A percentile compares a stretch with the other conserved stretches of the same genome.
phyloP scores from a whole-genome alignment of 2,888 invertebrate genomes.

The Neocrepidodera transversa region DNA sequence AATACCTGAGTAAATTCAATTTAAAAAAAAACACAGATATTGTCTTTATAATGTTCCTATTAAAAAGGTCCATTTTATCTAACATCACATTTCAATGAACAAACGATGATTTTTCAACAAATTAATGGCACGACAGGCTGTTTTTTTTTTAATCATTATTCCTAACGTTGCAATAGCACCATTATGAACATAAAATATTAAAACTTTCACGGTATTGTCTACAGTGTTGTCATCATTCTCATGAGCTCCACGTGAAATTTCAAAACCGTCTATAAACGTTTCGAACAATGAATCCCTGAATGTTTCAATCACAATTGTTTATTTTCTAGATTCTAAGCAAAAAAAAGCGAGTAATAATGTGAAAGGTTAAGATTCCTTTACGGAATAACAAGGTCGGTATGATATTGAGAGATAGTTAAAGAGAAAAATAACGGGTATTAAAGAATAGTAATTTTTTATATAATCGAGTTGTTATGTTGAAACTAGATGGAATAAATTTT shows the following conservation, averaged over 20 bases:
- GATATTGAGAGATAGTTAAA: too few relatives aligned
- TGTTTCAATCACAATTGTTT: slow-evolving; percentile 5
- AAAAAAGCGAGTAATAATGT: slow-evolving; percentile 6
- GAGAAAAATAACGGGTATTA: too few relatives aligned
- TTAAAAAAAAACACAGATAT: too few relatives aligned
- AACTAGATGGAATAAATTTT: too few relatives aligned
- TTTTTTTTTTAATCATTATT: slow-evolving; percentile 3
- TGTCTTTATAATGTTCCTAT: too few relatives aligned
- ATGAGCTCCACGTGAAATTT: slow-evolving; percentile 8
- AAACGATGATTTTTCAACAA: background rate
- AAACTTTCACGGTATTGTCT: slow-evolving; percentile 12
- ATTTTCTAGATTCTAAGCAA: background rate
- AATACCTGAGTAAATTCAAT: too few relatives aligned
- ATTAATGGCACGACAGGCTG: background rate
- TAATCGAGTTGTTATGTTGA: too few relatives aligned
- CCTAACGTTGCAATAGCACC: background rate
- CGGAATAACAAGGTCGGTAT: background rate
- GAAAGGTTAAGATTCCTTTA: slow-evolving; percentile 1
- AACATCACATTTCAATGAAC: background rate
- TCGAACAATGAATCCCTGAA: slow-evolving; percentile 6
- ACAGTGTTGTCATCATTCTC: slow-evolving; percentile 7
- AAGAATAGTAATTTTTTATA: too few relatives aligned
- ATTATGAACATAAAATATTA: slow-evolving; percentile 2
- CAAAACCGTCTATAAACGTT: slow-evolving; percentile 7
- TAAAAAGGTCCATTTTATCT: background rate